Percentiles rank a stretch among this genome's conserved stretches.
These are phyloP conservation scores for Cerastis leucographa DNA, from an alignment of 2,888 invertebrate genomes.

Conservation along the genomic window DNA sequence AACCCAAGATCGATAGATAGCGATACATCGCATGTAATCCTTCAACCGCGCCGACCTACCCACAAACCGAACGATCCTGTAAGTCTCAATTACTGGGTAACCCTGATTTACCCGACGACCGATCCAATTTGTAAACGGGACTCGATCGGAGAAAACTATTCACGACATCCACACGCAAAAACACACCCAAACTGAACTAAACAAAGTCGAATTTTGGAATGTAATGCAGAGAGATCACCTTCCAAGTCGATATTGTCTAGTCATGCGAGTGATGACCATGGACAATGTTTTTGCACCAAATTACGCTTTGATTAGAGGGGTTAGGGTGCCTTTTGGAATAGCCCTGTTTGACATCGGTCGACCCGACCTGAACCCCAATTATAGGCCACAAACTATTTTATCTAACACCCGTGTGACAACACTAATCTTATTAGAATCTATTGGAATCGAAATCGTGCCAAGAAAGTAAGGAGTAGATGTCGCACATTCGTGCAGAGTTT, in stretches of 20 bases:
- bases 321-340: slow-evolving; percentile 71
- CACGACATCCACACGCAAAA: slow-evolving; percentile 63
- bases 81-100: slow-evolving; percentile 90
- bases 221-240: slow-evolving; percentile 76
- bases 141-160: slow-evolving; percentile 87
- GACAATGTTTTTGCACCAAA: slow-evolving; percentile 68
- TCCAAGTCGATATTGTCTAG: slow-evolving; percentile 89
- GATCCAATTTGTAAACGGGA: slow-evolving; percentile 89
- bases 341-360: slow-evolving; percentile 65
- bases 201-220: slow-evolving; percentile 48
- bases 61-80: slow-evolving; percentile 87
- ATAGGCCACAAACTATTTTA: slow-evolving; percentile 90
- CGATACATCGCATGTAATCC: slow-evolving; percentile 85
- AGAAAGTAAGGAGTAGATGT: slow-evolving; percentile 71
- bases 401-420: slow-evolving; percentile 89
- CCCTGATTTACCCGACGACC: slow-evolving; percentile 89
- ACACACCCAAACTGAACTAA: slow-evolving; percentile 52
- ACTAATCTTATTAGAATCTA: slow-evolving; percentile 90
- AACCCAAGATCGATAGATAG: slow-evolving; percentile 85
- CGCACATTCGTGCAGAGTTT: not conserved
- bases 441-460: slow-evolving; percentile 85
- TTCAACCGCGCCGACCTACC: slow-evolving; percentile 83
- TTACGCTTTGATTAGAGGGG: slow-evolving; percentile 67
- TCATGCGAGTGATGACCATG: slow-evolving; percentile 90
- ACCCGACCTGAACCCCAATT: slow-evolving; percentile 86